Percentiles rank a stretch among this genome's conserved stretches.
phyloP scores from a whole-genome alignment of 2,888 invertebrate species.

The Caenorhabditis panamensis region DNA sequence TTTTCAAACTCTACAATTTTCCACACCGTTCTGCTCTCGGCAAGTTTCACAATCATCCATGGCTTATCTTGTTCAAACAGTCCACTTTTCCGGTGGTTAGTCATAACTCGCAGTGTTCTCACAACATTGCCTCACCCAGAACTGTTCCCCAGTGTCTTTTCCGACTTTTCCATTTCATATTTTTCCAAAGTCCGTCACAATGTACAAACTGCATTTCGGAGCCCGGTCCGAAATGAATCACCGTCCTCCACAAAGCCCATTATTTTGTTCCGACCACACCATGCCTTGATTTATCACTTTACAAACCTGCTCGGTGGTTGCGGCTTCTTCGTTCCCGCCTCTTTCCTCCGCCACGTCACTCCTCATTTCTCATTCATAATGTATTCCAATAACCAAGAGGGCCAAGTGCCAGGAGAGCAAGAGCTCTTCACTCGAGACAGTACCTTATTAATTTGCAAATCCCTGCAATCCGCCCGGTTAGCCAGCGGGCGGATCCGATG shows the following conservation, averaged over 20 bases:
- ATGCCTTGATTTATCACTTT: constrained; percentile 58
- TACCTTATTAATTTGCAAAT: constrained; percentile 62
- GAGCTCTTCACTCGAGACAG: constrained; percentile 38
- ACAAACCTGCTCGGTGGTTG: constrained; percentile 32
- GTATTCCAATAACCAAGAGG: constrained; percentile 41
- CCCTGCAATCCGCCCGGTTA: constrained; percentile 22
- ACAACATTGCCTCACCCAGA: neutral
- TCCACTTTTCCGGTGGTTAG: constrained; percentile 45
- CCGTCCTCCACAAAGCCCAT: constrained; percentile 49
- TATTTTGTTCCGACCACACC: constrained; percentile 46
- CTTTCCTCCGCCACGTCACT: constrained; percentile 23
- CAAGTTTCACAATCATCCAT: constrained; percentile 7
- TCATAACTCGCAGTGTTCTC: constrained; percentile 18
- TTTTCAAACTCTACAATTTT: neutral
- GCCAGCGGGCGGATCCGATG: constrained; percentile 23
- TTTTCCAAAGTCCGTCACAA: constrained; percentile 7
- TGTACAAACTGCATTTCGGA: constrained; percentile 26
- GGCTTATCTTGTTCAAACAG: constrained; percentile 43
- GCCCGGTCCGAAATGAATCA: constrained; percentile 39
- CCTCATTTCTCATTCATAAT: constrained; percentile 14
- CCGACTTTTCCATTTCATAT: constrained; percentile 2
- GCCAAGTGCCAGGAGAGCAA: constrained; percentile 30
- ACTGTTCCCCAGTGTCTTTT: neutral
- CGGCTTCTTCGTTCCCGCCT: neutral
- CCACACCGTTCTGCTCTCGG: neutral